Evolutionary conservation across 2,888 invertebrate genomes (phyloP).

Genomic region (Galerucella calmariensis): DNA sequence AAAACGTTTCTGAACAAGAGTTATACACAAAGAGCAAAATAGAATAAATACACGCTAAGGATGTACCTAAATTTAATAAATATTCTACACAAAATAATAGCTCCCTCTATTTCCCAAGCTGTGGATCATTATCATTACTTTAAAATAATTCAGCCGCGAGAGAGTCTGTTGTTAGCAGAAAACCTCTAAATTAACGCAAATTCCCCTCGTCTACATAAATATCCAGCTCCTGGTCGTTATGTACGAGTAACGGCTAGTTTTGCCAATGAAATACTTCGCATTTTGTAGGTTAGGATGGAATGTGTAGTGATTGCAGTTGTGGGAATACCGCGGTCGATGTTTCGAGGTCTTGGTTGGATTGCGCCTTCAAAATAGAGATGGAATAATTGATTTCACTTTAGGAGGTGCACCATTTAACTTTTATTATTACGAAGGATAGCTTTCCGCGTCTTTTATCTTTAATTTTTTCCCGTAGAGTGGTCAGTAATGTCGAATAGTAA

Average conservation of each 20-base stretch:
- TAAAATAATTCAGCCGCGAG: neutral
- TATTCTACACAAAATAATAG: too few relatives aligned
- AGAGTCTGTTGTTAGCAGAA: neutral
- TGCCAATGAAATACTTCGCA: conserved; percentile 47
- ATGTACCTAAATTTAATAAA: too few relatives aligned
- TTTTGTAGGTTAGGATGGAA: conserved; percentile 42
- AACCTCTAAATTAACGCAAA: conserved; percentile 29
- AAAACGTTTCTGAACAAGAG: too few relatives aligned
- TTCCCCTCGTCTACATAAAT: conserved; percentile 34
- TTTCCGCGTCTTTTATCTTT: too few relatives aligned
- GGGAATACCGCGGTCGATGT: conserved; percentile 27
- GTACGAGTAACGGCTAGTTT: conserved; percentile 41
- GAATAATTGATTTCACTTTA: conserved; percentile 45
- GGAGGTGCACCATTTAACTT: neutral
- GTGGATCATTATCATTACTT: neutral
- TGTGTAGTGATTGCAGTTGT: conserved; percentile 48
- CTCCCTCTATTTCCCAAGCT: neutral
- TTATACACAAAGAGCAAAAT: too few relatives aligned
- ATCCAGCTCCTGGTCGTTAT: conserved; percentile 18
- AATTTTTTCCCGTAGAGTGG: too few relatives aligned
- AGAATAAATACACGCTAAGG: too few relatives aligned
- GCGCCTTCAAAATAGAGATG: conserved; percentile 1
- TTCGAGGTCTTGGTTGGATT: conserved; percentile 3
- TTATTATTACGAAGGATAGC: neutral
- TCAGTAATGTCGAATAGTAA: too few relatives aligned